phyloP scores from a whole-genome alignment of 2,113 vertebrate species.

The Coreoperca whiteheadi region DNA sequence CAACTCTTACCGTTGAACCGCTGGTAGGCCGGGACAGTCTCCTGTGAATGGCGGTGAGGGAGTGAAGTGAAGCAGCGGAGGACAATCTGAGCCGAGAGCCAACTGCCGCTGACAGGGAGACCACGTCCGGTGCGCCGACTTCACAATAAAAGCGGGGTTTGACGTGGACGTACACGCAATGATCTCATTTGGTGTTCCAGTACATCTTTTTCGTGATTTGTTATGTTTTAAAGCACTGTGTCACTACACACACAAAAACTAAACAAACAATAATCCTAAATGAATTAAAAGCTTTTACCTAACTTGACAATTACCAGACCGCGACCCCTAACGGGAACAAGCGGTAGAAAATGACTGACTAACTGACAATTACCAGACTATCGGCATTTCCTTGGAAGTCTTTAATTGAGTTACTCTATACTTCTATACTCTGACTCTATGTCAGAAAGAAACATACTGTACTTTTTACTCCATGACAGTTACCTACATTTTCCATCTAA shows the following conservation, averaged over 20 bases:
- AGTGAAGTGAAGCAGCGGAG: slow-evolving; percentile 47
- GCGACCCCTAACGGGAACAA: no score
- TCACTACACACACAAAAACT: no score
- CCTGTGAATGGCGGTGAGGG: slow-evolving; percentile 70
- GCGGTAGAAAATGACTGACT: no score
- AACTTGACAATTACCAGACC: no score
- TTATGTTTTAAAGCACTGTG: no score
- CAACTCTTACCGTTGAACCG: slow-evolving; percentile 78
- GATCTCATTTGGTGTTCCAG: background rate
- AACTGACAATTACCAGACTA: no score
- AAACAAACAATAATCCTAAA: background rate
- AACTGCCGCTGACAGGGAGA: background rate
- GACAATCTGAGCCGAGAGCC: slow-evolving; percentile 37
- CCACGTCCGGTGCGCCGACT: background rate
- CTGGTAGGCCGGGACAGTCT: slow-evolving; percentile 38
- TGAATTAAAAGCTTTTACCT: background rate
- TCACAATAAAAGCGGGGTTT: slow-evolving; percentile 61
- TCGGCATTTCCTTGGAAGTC: background rate
- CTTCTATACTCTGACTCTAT: background rate
- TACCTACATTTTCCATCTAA: background rate
- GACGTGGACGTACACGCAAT: background rate
- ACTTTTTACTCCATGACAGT: background rate
- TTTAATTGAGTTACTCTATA: background rate
- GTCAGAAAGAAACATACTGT: no score
- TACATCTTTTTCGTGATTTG: background rate